phyloP scores from a whole-genome alignment of 2,888 invertebrate genomes.

The Dynastes grantii region DNA sequence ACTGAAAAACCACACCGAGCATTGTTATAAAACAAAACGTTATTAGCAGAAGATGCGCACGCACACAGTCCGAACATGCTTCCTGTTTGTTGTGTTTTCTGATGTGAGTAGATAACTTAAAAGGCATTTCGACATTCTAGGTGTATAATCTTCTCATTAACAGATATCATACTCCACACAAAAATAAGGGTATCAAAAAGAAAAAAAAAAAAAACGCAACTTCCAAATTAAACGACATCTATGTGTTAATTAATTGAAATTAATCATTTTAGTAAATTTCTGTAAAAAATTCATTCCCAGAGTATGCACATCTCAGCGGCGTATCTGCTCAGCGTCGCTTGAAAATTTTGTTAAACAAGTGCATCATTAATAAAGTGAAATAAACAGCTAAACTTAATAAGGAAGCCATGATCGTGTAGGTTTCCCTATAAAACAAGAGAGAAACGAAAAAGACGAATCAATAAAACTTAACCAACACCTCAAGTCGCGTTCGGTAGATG shows the following conservation, averaged over 20 bases:
- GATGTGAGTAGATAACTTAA: no score
- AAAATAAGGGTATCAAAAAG: neutral
- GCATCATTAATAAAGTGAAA: constrained; percentile 47
- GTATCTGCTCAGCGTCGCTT: constrained; percentile 31
- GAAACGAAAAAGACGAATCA: constrained; percentile 31
- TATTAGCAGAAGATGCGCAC: constrained; percentile 35
- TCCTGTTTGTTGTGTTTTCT: neutral
- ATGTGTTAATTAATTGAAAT: neutral
- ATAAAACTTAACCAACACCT: neutral
- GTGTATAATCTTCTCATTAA: neutral
- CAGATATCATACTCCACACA: neutral
- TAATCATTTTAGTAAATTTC: constrained; percentile 7
- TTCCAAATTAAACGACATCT: neutral
- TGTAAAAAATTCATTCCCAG: neutral
- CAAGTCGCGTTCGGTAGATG: neutral
- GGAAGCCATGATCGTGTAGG: constrained; percentile 48
- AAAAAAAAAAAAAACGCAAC: neutral
- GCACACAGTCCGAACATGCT: constrained; percentile 33
- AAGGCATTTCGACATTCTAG: no score
- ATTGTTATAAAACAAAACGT: constrained; percentile 48
- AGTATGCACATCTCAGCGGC: no score
- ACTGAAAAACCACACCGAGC: constrained; percentile 62
- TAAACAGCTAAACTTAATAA: constrained; percentile 47
- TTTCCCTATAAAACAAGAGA: constrained; percentile 45
- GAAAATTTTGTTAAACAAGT: constrained; percentile 48